These are phyloP conservation scores for Halcyon badia DNA, from an alignment of 2,797 vertebrate genomes.

Conservation along the genomic window DNA sequence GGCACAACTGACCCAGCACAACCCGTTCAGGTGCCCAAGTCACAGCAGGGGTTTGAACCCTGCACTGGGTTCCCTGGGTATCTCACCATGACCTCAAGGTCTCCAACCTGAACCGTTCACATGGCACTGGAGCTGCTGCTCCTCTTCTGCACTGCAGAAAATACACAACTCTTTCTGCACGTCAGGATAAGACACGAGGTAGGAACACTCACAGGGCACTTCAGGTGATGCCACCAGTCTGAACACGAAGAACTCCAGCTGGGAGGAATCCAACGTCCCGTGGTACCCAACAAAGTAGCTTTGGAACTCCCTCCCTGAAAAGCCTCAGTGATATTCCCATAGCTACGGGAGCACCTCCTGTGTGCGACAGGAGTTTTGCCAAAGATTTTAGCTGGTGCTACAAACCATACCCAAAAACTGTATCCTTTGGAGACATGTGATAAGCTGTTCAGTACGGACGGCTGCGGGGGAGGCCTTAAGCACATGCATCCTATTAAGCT, in stretches of 20 bases:
- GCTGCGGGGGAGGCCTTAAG: background rate
- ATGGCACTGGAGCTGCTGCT: background rate
- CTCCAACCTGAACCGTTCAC: background rate
- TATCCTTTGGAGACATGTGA: background rate
- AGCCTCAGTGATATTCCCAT: accelerated
- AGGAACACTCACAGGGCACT: background rate
- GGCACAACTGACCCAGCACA: background rate
- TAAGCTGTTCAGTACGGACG: background rate
- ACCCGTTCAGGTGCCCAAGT: no score
- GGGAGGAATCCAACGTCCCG: background rate
- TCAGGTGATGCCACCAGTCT: background rate
- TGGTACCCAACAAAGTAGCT: background rate
- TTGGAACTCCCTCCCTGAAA: background rate
- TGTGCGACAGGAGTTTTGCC: background rate
- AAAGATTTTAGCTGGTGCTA: background rate
- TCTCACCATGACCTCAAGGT: no score
- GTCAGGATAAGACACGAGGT: background rate
- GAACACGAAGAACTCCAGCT: background rate
- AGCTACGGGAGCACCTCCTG: background rate
- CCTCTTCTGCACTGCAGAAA: background rate
- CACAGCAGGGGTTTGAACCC: background rate
- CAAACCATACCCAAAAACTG: accelerated
- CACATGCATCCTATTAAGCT: background rate
- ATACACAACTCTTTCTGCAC: background rate
- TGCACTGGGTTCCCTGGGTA: accelerated